Evolutionary conservation across 2,888 invertebrate genomes (phyloP), one percentile per base, ranked within the genome.

Genomic region (Mythimna albipuncta): DNA sequence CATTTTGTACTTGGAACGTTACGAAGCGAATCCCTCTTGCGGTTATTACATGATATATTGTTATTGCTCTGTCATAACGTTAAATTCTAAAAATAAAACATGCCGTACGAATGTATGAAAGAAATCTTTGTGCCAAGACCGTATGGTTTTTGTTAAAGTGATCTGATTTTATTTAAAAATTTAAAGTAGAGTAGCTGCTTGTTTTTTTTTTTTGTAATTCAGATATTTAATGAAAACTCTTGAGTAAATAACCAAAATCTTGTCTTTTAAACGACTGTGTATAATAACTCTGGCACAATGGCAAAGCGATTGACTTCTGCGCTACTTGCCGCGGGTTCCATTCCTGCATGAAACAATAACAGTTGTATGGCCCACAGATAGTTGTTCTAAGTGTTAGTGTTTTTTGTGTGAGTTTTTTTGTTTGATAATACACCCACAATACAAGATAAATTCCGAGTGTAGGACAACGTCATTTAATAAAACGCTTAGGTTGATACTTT

Each of bases 11-110:
- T 61, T 16, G 57, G 68, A 50, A 69, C 59, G 67, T 72, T 64
- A 80, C 54, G 52, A 64, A 54, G 72, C 72, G 72, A 79, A 75
- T 71, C 75, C 69, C 69, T 81, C 82, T 88, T 91, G 91, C 85
- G 92, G 92, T 91, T 84, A 75, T 69, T 83, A 81, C 79, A 85
- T 90, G 90, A 92, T 89, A 87, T 91, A 91, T 91, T 87, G 90
- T 90, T 90, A 91, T 91, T 90, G 87, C 82, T 82, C 89, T 89
- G 90, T 89, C 89, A 83, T 86, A 79, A 79, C 69, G 69, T 71
- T 80, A 74, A 55, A 71, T 76, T 84, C 79, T 81, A 81, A 84
- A 84, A 84, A 84, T 84, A 83, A 84, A 77, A 72, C 69, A 52
- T 7, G 64, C 63, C 65, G 58, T 63, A 59, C 64, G 78, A 54